Evolutionary conservation across 2,797 vertebrate species (phyloP).

Genomic region (Lithobates sylvaticus): DNA sequence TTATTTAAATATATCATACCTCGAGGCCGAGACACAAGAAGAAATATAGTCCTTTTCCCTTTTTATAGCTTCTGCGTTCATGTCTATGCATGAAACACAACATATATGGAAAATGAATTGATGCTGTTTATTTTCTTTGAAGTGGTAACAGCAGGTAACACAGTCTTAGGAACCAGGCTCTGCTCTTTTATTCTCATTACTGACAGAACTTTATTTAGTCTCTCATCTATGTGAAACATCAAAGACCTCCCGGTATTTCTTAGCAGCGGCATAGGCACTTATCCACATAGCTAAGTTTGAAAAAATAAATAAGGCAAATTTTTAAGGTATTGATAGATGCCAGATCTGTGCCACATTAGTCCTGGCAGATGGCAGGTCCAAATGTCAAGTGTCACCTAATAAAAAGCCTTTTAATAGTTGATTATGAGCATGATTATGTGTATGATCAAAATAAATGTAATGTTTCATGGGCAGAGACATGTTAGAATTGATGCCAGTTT

Average conservation of each 20-base stretch:
- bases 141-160: background rate
- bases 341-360: constrained; percentile 24
- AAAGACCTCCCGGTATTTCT: constrained; percentile 32
- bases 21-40: background rate
- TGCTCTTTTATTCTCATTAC: background rate
- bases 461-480: background rate
- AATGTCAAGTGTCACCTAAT: constrained; percentile 1
- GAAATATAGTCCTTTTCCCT: too few species aligned
- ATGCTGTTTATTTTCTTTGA: background rate
- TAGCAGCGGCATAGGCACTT: background rate
- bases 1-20: background rate
- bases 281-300: background rate
- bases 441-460: background rate
- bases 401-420: constrained; percentile 25
- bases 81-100: background rate
- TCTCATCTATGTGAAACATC: constrained; percentile 4
- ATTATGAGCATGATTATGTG: too few species aligned
- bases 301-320: constrained; percentile 6
- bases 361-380: background rate
- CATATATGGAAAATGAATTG: background rate
- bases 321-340: background rate
- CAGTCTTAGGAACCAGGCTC: background rate
- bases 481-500: background rate
- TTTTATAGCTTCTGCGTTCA: background rate
- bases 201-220: background rate